Conservation (phyloP, 1,140 invertebrate genomes). For the Acromyrmex charruanus region DNA sequence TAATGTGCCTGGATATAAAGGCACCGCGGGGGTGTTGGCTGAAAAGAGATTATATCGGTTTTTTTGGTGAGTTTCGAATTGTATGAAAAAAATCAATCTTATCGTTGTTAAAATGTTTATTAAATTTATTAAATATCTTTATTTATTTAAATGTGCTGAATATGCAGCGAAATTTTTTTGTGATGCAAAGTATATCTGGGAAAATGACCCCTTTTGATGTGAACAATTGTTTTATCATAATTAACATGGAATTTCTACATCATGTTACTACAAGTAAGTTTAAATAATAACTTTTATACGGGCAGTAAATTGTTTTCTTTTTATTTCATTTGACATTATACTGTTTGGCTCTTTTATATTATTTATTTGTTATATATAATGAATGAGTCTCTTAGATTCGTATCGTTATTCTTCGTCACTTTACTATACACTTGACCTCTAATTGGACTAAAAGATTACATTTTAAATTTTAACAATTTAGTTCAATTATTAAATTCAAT, state of each 20-base stretch:
- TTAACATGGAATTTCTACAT: not conserved
- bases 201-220: not conserved
- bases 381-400: no score
- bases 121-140: not conserved
- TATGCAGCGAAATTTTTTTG: not conserved
- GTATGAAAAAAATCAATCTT: not conserved
- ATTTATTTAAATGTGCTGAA: not conserved
- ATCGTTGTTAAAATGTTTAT: not conserved
- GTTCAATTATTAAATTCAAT: no score
- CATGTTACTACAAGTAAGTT: no score
- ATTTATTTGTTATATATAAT: no score
- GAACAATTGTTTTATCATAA: not conserved
- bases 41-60: not conserved
- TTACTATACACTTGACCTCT: no score
- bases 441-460: no score
- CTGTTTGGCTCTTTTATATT: no score
- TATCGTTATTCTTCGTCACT: no score
- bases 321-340: no score
- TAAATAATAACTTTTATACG: no score
- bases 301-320: no score
- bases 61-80: not conserved
- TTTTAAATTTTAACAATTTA: no score
- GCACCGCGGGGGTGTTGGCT: not conserved
- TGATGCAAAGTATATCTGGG: not conserved
- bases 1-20: not conserved